A percentile compares a stretch with the other conserved stretches of the same genome.
These are phyloP conservation scores for Syrista parreyssii DNA, from an alignment of 2,888 invertebrate genomes.

Conservation along the genomic window DNA sequence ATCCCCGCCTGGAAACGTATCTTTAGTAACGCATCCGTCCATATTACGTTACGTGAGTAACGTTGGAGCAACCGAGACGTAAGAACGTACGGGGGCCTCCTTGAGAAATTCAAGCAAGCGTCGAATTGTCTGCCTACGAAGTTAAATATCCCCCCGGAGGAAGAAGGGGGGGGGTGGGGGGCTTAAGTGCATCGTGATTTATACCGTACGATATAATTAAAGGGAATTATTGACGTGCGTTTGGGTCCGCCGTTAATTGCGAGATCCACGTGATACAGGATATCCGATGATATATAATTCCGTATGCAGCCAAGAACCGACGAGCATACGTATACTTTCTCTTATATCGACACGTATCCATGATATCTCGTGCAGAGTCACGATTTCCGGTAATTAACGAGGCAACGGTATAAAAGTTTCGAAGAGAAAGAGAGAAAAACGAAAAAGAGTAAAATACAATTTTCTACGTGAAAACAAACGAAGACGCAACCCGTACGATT, in stretches of 20 bases:
- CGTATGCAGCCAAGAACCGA: neutral
- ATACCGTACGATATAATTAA: conserved; percentile 13
- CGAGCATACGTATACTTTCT: no score
- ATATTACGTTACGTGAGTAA: no score
- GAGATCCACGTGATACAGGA: neutral
- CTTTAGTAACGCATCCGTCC: no score
- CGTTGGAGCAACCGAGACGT: neutral
- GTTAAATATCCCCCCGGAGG: conserved; percentile 23
- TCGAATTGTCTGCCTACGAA: neutral
- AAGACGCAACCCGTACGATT: neutral
- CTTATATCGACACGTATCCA: no score
- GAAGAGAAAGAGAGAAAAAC: no score
- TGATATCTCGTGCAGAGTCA: no score
- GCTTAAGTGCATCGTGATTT: conserved; percentile 5
- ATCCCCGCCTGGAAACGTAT: no score
- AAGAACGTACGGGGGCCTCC: neutral
- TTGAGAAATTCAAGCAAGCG: neutral
- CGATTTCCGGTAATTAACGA: no score
- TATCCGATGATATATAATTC: conserved; percentile 24
- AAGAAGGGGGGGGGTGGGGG: neutral
- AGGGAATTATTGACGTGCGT: conserved; percentile 21
- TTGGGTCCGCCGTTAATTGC: conserved; percentile 15
- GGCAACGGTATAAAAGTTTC: no score
- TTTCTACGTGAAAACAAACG: neutral
- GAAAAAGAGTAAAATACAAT: neutral